A percentile compares a stretch with the other conserved stretches of the same genome.
Conservation (phyloP, 2,888 invertebrate species). For the Mesorhabditis spiculigera region DNA sequence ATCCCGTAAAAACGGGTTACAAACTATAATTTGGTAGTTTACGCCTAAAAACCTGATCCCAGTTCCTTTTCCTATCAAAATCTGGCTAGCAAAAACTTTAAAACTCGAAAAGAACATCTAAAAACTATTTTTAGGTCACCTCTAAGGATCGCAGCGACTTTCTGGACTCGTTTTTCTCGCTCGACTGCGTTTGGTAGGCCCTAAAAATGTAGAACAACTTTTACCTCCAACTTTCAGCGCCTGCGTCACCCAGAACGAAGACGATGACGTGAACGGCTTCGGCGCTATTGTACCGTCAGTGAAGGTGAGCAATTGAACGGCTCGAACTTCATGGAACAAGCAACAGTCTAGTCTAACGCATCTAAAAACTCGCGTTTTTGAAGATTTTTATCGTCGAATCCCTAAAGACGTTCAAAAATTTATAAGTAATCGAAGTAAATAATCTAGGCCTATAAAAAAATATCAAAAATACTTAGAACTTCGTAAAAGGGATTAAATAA, state of each 20-base stretch:
- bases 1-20: background rate
- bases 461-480: too few relatives aligned
- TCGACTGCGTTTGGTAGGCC: background rate
- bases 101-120: too few relatives aligned
- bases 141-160: slow-evolving; percentile 1
- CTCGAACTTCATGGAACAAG: too few relatives aligned
- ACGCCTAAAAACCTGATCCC: background rate
- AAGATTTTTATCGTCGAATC: too few relatives aligned
- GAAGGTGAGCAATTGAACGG: background rate
- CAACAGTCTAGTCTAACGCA: too few relatives aligned
- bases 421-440: too few relatives aligned
- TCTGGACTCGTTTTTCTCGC: slow-evolving; percentile 4
- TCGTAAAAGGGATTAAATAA: background rate
- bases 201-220: background rate
- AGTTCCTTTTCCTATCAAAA: background rate
- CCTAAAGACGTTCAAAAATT: too few relatives aligned
- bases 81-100: too few relatives aligned
- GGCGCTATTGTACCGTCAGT: background rate
- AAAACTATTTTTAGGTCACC: background rate
- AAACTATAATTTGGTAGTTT: background rate
- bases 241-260: background rate
- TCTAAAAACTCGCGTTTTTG: too few relatives aligned
- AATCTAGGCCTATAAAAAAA: too few relatives aligned
- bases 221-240: background rate
- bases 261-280: slow-evolving; percentile 1